Evolutionary conservation across 2,888 invertebrate genomes (phyloP), one percentile per base, ranked within the genome.

Genomic region (Caenorhabditis parvicauda): DNA sequence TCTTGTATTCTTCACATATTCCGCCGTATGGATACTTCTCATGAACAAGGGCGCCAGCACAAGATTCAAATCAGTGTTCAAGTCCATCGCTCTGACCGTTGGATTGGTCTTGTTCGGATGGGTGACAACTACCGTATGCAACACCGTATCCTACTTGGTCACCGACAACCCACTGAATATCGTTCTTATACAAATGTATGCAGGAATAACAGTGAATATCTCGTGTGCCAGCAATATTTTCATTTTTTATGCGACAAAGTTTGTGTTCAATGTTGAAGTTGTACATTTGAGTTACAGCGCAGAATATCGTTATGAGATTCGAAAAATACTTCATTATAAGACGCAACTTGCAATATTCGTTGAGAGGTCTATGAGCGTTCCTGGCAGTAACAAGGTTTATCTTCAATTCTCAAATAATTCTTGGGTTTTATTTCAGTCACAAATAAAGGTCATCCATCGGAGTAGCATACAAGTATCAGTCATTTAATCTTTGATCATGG

Each of bases 101-200:
- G 25, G 54, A 4, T 39, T 59, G 1, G 59, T 59, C 6, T 54
- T 59, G 9, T 39, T 59, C 25, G 59, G 59, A 27, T 59, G 59
- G 59, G 59, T 59, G 7, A 59, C 59, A 7, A 45, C 54, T 35
- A 63, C 66, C 0, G 43, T 45, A 12, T 57, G 60, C 19, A 66
- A 66, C 44, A 63, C 66, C 0, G 28, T 57, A 9, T 57, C 56
- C 14, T 57, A 60, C 25, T 39, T 47, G 1, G 46, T 66, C n/a
- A 41, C 57, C 17, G 56, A 51, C 14, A 47, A 41, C 28, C 37
- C 52, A 6, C 42, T 49, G 14, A 56, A 50, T 22, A 48, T 50
- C 17, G 44, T 51, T 28, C 41, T 59, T 12, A 59, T 59, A 12
- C 25, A 54, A 22, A 59, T 59, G 24, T 50, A 59, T 25, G 59